These are phyloP conservation scores for Achatina immaculata DNA, from an alignment of 1,140 invertebrate species.

Conservation along the genomic window DNA sequence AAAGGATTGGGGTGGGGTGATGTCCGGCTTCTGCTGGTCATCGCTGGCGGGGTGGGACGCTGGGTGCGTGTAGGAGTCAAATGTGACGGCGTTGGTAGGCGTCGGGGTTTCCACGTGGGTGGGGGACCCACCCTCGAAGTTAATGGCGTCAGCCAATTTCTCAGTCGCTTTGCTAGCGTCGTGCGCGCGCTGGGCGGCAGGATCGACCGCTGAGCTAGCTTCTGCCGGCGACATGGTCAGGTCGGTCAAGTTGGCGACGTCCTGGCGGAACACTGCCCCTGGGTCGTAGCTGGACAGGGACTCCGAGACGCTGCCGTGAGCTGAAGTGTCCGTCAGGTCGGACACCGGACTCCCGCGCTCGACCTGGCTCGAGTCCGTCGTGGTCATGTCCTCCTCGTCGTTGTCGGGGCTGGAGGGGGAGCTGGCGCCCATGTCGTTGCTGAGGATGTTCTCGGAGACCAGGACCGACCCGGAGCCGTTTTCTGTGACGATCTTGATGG, in stretches of 20 bases:
- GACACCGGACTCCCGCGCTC: conserved; percentile 14
- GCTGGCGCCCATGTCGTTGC: neutral
- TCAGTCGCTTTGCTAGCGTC: neutral
- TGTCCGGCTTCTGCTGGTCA: neutral
- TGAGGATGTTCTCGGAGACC: neutral
- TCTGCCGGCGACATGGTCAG: neutral
- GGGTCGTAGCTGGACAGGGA: conserved; percentile 36
- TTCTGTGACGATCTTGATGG: conserved; percentile 47
- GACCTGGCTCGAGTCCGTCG: conserved; percentile 29
- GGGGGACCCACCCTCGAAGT: neutral
- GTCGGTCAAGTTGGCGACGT: conserved; percentile 20
- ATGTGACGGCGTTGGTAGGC: neutral
- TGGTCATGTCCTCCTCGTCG: conserved; percentile 21
- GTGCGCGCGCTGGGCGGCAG: neutral
- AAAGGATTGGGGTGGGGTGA: neutral
- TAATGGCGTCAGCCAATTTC: neutral
- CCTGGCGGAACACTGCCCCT: conserved; percentile 14
- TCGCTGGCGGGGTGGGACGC: neutral
- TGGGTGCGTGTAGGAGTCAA: neutral
- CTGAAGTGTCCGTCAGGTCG: conserved; percentile 22
- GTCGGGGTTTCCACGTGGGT: neutral
- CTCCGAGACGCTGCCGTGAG: conserved; percentile 23
- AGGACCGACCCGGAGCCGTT: conserved; percentile 33
- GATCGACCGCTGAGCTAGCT: neutral
- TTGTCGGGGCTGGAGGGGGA: conserved; percentile 11